Evolutionary conservation across 2,888 invertebrate species (phyloP).

Genomic region (Leistus spinibarbis): DNA sequence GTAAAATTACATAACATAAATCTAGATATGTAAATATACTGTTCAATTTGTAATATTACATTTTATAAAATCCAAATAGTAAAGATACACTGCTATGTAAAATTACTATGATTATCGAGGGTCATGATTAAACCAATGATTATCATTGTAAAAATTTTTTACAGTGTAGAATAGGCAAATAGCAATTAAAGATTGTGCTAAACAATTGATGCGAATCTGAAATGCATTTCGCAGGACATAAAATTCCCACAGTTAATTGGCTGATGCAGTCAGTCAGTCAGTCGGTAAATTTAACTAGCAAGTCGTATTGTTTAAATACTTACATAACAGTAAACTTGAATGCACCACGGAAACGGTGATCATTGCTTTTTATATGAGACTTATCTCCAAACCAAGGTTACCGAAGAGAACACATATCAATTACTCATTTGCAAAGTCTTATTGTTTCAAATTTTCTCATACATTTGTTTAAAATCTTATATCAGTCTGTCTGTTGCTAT

Average conservation of each 20-base stretch:
- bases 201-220: slow-evolving; percentile 29
- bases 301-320: neutral
- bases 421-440: neutral
- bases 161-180: too few species aligned
- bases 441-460: neutral
- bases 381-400: neutral
- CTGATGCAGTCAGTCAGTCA: slow-evolving; percentile 7
- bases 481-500: neutral
- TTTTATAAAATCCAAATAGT: too few species aligned
- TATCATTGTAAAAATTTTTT: too few species aligned
- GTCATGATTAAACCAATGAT: too few species aligned
- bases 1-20: too few species aligned
- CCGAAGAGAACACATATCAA: neutral
- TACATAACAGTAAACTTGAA: neutral
- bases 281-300: neutral
- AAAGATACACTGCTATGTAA: too few species aligned
- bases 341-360: neutral
- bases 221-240: slow-evolving; percentile 13
- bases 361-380: neutral
- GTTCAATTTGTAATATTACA: too few species aligned
- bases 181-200: neutral
- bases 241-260: slow-evolving; percentile 22
- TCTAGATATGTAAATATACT: too few species aligned
- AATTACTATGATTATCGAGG: too few species aligned
- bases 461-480: neutral